Evolutionary conservation across 2,113 vertebrate genomes (phyloP).

Genomic region (Labeo catla): DNA sequence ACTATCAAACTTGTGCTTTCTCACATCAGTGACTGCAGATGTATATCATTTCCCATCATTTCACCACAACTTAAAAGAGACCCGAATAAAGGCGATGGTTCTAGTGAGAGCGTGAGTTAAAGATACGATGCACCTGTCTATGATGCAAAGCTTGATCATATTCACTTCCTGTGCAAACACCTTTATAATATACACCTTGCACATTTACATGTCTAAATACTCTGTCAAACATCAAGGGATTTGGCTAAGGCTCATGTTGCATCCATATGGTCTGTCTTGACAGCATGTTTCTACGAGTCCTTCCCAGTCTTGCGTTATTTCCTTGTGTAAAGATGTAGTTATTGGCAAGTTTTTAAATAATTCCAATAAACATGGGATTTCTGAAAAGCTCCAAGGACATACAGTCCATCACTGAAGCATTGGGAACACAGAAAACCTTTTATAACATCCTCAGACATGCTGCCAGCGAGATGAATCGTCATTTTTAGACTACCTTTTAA

Average conservation of each 20-base stretch:
- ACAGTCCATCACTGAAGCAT: conserved; percentile 39
- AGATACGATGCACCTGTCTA: conserved; percentile 63
- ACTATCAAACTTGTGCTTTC: conserved; percentile 67
- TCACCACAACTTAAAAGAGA: conserved; percentile 67
- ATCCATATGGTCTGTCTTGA: conserved; percentile 20
- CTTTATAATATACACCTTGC: conserved; percentile 49
- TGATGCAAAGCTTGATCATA: conserved; percentile 73
- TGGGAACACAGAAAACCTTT: conserved; percentile 57
- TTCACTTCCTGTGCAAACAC: conserved; percentile 66
- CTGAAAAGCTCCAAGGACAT: conserved; percentile 40
- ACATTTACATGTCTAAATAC: conserved; percentile 37
- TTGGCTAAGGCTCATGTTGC: background rate
- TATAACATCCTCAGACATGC: conserved; percentile 52
- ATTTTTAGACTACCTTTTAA: conserved; percentile 58
- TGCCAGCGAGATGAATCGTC: conserved; percentile 57
- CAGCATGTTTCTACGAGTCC: background rate
- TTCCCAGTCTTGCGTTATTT: background rate
- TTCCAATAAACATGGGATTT: conserved; percentile 49
- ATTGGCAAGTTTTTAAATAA: conserved; percentile 44
- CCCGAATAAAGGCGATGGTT: conserved; percentile 61
- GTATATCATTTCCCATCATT: conserved; percentile 71
- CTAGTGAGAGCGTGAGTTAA: background rate
- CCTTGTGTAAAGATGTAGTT: conserved; percentile 34
- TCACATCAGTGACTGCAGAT: conserved; percentile 70
- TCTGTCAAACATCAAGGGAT: conserved; percentile 9